These are phyloP conservation scores for Neoascia interrupta DNA, from an alignment of 2,888 invertebrate genomes.

Conservation along the genomic window DNA sequence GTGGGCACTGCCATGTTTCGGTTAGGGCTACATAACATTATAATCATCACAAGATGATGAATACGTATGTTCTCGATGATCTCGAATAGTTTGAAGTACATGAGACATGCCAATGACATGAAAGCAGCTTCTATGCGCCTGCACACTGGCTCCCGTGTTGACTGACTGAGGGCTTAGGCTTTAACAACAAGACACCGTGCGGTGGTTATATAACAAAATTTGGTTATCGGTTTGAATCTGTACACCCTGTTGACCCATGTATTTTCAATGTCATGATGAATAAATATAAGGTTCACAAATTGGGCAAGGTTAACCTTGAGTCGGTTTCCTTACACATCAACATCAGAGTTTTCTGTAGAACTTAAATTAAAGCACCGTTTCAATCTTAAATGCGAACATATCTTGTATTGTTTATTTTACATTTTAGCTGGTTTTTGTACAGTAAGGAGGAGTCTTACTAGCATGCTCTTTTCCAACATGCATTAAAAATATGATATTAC, in stretches of 20 bases:
- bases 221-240: conserved; percentile 39
- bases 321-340: no score
- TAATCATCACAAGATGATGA: conserved; percentile 68
- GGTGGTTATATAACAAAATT: conserved; percentile 38
- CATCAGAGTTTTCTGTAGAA: no score
- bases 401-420: no score
- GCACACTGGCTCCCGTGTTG: conserved; percentile 18
- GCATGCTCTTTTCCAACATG: no score
- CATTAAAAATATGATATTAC: no score
- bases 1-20: conserved; percentile 64
- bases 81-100: conserved; percentile 61
- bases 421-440: no score
- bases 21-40: conserved; percentile 67
- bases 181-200: conserved; percentile 10
- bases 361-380: no score
- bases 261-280: no score
- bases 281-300: no score
- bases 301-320: no score
- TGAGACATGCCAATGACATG: conserved; percentile 61
- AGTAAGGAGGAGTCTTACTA: no score
- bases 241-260: conserved; percentile 44
- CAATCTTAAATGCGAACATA: no score
- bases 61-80: conserved; percentile 65
- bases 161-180: background rate
- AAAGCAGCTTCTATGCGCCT: conserved; percentile 50